Conservation (phyloP, 1,140 invertebrate species). For the Drosophila obscura region DNA sequence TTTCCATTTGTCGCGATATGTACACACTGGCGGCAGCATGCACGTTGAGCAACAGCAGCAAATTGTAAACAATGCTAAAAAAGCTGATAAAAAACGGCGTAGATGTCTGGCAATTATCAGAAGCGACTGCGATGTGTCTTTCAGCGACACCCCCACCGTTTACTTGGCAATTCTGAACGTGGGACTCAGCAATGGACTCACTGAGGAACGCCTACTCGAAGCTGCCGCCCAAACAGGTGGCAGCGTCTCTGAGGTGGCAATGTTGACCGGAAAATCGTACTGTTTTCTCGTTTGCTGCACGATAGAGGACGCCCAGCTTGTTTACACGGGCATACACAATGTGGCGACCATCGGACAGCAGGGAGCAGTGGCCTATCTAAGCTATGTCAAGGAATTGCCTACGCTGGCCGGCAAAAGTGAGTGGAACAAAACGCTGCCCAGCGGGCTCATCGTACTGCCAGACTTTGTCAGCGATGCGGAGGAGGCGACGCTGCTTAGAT, state of each 20-base stretch:
- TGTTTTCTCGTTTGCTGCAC: slow-evolving; percentile 88
- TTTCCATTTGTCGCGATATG: not conserved
- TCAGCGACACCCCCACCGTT: slow-evolving; percentile 48
- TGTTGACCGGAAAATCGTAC: slow-evolving; percentile 90
- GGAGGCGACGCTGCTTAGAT: slow-evolving; percentile 87
- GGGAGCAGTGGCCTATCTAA: slow-evolving; percentile 87
- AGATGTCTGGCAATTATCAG: slow-evolving; percentile 72
- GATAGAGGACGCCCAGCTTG: slow-evolving; percentile 84
- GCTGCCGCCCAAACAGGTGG: slow-evolving; percentile 85
- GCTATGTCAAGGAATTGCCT: slow-evolving; percentile 83
- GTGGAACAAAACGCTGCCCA: slow-evolving; percentile 84
- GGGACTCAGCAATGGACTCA: slow-evolving; percentile 89
- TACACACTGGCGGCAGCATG: slow-evolving; percentile 30
- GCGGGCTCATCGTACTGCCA: slow-evolving; percentile 89
- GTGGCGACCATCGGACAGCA: slow-evolving; percentile 85
- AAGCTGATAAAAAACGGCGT: slow-evolving; percentile 70
- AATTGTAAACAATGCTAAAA: slow-evolving; percentile 71
- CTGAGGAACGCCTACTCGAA: slow-evolving; percentile 86
- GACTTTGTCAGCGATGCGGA: slow-evolving; percentile 91
- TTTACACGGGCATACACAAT: slow-evolving; percentile 86
- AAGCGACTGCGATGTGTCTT: slow-evolving; percentile 69
- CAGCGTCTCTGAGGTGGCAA: slow-evolving; percentile 85
- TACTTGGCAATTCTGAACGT: slow-evolving; percentile 85
- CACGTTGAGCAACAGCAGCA: slow-evolving; percentile 47
- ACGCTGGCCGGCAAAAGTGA: slow-evolving; percentile 51